Conservation (phyloP, 1,140 invertebrate genomes). For the Helicoverpa zea region DNA sequence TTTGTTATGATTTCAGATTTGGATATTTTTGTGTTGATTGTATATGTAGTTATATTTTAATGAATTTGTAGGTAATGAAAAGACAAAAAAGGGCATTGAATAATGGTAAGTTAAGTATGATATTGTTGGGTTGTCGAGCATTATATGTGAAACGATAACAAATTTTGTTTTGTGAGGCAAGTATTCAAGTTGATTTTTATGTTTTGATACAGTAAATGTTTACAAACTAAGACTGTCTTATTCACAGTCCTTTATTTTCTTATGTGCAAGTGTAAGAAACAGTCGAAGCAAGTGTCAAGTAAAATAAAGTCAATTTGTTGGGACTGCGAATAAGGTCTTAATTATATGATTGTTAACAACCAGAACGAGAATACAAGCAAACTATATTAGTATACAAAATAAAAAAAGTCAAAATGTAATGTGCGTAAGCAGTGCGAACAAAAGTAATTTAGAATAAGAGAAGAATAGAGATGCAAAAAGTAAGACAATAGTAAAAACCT, state of each 20-base stretch:
- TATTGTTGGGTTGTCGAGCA: constrained; percentile 8
- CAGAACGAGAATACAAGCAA: constrained; percentile 56
- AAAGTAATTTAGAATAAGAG: constrained; percentile 51
- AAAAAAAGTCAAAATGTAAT: constrained; percentile 51
- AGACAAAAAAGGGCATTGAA: background rate
- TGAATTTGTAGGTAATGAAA: constrained; percentile 19
- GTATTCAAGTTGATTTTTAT: constrained; percentile 38
- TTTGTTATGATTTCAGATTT: constrained; percentile 46
- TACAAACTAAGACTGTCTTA: constrained; percentile 28
- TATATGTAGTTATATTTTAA: constrained; percentile 9
- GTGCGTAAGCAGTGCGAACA: constrained; percentile 80
- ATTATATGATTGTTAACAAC: constrained; percentile 33
- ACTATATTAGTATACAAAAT: constrained; percentile 51
- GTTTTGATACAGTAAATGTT: constrained; percentile 6
- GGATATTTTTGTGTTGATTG: background rate
- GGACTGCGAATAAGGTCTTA: constrained; percentile 36
- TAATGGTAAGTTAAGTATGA: constrained; percentile 28
- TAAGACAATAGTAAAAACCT: constrained; percentile 47
- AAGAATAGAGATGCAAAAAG: constrained; percentile 39
- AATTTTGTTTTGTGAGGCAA: constrained; percentile 40
- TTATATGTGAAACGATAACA: constrained; percentile 41
- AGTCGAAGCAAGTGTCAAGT: background rate
- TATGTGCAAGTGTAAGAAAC: constrained; percentile 5
- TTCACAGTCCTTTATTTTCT: constrained; percentile 20
- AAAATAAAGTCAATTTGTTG: background rate